Evolutionary conservation across 2,797 vertebrate genomes (phyloP).

Genomic region (Furcifer pardalis): DNA sequence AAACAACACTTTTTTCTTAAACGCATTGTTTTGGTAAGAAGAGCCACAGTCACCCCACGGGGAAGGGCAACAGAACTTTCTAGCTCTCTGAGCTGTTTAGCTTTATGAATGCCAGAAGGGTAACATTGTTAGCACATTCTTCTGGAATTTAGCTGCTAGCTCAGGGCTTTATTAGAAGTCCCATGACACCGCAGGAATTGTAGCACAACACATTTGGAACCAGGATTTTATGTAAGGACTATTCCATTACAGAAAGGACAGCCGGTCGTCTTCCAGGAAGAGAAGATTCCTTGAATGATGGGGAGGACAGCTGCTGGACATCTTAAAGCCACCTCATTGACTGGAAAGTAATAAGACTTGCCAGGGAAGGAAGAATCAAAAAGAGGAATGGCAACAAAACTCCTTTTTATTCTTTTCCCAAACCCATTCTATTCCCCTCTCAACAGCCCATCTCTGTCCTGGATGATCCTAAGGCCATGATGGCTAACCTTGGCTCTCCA

Average conservation of each 20-base stretch:
- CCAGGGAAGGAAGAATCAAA: background rate
- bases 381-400: background rate
- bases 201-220: background rate
- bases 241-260: background rate
- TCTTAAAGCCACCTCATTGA: background rate
- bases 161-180: conserved; percentile 14
- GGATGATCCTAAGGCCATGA: too few relatives aligned
- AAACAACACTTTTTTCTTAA: background rate
- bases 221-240: background rate
- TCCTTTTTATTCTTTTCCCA: too few relatives aligned
- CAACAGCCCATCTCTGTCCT: too few relatives aligned
- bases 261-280: too few relatives aligned
- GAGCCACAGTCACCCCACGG: background rate
- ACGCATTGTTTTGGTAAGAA: background rate
- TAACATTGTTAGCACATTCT: background rate
- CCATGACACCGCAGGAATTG: background rate
- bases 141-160: background rate
- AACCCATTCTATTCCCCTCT: too few relatives aligned
- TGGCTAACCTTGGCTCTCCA: too few relatives aligned
- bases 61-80: background rate
- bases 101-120: conserved; percentile 24
- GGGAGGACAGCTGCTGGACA: background rate
- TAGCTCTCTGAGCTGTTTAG: background rate
- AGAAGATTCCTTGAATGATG: background rate
- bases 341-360: background rate